Base-by-base conservation (phyloP, 64 coral and sea anemone genomes). In the Anthopleura sola region DNA sequence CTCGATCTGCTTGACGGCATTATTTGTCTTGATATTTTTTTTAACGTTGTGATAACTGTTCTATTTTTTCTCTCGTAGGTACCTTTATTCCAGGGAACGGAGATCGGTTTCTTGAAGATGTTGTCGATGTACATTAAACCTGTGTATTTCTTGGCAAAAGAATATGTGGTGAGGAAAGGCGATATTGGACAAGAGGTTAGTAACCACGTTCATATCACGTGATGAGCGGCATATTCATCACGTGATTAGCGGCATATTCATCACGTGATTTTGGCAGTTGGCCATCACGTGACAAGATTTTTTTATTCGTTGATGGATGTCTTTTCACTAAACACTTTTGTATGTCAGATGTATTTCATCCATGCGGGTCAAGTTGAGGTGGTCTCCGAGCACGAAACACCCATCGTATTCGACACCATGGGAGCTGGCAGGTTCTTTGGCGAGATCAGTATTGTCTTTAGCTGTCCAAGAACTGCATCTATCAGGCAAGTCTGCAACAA, bases 21-120 rank as follows among this genome's bases (percentile, higher is more conserved):
- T n/a, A n/a, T n/a, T n/a, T n/a, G n/a, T n/a, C n/a, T n/a, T n/a
- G n/a, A n/a, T n/a, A n/a, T n/a, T n/a, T n/a, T n/a, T n/a, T n/a
- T n/a, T n/a, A n/a, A n/a, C n/a, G 7, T n/a, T 8, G 1, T 15
- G 21, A 26, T 87, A 68, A 19, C 62, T 49, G 40, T 84, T 28
- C 36, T 58, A 75, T 37, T 40, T 60, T 6, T 66, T 85, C 7
- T 49, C 11, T 60, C 83, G 6, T 87, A 97, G 94, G 94, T 97
- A 80, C 94, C 94, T 16, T 81, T 97, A 29, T 97, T 97, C 75
- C 37, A 97, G 64, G 94, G 91, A 21, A 97, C 90, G 5, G 94
- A 97, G 79, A 92, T 92, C 49, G 94, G 94, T 92, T 97, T 97
- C 94, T 90, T 97, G 69, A 97, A 97, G 84, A 92, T 92, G 94